phyloP scores from a whole-genome alignment of 2,797 vertebrate genomes.

The Mus caroli region DNA sequence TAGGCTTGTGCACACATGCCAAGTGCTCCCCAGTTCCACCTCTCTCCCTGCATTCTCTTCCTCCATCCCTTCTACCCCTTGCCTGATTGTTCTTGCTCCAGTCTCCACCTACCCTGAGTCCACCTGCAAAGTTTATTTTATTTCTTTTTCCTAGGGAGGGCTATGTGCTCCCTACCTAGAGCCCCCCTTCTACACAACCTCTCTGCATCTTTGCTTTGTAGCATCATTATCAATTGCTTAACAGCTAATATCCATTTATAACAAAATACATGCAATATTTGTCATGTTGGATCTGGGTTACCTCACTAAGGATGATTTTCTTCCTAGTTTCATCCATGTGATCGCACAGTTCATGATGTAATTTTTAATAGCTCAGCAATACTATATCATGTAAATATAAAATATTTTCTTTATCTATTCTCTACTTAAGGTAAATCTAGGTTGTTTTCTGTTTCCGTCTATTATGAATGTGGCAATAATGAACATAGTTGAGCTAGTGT shows the following conservation, averaged over 20 bases:
- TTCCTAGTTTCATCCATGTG: too few relatives aligned
- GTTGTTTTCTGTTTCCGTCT: background rate
- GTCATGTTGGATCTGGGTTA: too few relatives aligned
- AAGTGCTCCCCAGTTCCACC: background rate
- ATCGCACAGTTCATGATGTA: too few relatives aligned
- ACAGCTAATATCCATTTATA: background rate
- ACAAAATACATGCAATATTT: too few relatives aligned
- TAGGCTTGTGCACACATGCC: background rate
- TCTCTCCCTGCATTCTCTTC: background rate
- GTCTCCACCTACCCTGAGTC: background rate
- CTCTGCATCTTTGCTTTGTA: background rate
- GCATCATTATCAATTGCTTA: background rate
- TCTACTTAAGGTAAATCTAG: background rate
- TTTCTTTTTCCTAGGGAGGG: background rate
- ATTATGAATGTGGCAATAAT: background rate
- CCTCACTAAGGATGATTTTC: too few relatives aligned
- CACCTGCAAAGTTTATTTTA: background rate
- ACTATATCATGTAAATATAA: background rate
- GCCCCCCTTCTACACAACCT: background rate
- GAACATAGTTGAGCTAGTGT: background rate
- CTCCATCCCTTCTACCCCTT: background rate
- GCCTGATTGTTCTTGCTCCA: background rate
- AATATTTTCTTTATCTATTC: background rate
- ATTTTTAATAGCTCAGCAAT: background rate
- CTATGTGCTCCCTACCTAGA: background rate